Conservation (phyloP, 2,888 invertebrate species). For the Plebejus anna region DNA sequence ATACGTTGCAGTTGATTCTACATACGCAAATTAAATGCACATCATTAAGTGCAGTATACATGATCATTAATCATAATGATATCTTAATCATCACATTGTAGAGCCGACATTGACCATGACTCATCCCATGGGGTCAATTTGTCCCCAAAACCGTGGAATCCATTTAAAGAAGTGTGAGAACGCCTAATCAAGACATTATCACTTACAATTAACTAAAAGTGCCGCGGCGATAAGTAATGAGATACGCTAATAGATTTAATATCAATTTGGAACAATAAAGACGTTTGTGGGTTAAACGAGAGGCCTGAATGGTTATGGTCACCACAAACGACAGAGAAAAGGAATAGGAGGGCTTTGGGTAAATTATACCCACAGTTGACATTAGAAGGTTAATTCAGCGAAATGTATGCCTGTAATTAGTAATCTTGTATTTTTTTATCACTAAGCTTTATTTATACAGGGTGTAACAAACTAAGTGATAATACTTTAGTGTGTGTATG, state of each 20-base stretch:
- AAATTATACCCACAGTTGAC: background rate
- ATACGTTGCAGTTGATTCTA: no score
- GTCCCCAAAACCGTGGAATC: constrained; percentile 13
- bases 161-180: constrained; percentile 24
- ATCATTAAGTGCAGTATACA: background rate
- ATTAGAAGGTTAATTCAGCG: background rate
- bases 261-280: constrained; percentile 27
- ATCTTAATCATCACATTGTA: background rate
- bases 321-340: constrained; percentile 10
- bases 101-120: constrained; percentile 20
- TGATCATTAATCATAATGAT: background rate
- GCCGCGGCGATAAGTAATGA: constrained; percentile 21
- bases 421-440: background rate
- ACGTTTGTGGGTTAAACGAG: constrained; percentile 19
- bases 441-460: no score
- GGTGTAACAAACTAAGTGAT: no score
- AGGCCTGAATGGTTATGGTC: background rate
- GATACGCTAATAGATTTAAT: constrained; percentile 27
- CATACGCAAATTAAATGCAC: background rate
- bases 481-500: no score
- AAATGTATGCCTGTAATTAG: background rate
- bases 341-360: background rate
- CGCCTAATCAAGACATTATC: constrained; percentile 23
- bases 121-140: constrained; percentile 13
- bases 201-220: constrained; percentile 23